Percentiles rank a stretch among this genome's conserved stretches.
Evolutionary conservation across 2,113 vertebrate genomes (phyloP).

Genomic region (Sarotherodon lohbergeri): DNA sequence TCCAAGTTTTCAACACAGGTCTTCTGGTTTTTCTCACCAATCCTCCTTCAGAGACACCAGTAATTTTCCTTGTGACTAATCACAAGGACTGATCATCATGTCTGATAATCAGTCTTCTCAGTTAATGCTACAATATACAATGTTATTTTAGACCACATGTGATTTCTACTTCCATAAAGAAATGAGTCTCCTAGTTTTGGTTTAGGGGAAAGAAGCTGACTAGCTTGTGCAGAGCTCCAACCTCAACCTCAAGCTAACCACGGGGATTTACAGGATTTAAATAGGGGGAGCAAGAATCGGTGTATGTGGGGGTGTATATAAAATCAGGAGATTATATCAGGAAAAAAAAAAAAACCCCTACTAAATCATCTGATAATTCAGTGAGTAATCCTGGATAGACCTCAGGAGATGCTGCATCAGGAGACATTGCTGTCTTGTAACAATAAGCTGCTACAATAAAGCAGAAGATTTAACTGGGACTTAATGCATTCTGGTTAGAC

Average conservation of each 20-base stretch:
- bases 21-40: neutral
- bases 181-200: neutral
- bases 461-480: neutral
- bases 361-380: neutral
- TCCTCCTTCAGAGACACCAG: neutral
- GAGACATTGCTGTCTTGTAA: neutral
- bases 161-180: neutral
- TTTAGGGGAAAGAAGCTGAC: neutral
- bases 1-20: neutral
- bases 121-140: neutral
- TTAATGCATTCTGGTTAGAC: neutral
- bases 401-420: neutral
- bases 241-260: neutral
- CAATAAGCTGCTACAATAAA: neutral
- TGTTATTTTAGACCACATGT: neutral
- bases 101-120: neutral
- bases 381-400: neutral
- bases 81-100: neutral
- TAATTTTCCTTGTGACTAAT: neutral
- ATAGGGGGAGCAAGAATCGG: neutral
- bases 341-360: accelerated
- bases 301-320: neutral
- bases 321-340: neutral
- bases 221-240: neutral
- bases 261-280: neutral